Evolutionary conservation across 2,888 invertebrate species (phyloP).

Genomic region (Drosophila mayaguana): DNA sequence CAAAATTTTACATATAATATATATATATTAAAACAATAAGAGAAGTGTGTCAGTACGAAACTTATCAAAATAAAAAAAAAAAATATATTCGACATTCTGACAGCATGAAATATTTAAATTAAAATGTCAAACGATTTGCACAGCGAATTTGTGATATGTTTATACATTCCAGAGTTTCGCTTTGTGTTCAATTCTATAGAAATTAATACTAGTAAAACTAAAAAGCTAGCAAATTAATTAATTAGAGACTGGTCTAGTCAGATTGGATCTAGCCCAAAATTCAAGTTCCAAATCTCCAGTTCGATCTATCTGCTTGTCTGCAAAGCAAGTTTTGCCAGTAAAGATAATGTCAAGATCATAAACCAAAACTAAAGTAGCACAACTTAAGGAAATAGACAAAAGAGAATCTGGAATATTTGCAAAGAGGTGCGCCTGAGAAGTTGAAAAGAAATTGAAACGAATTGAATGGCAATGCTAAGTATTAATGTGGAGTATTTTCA

Average conservation of each 20-base stretch:
- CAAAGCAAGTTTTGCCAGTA: slow-evolving; percentile 66
- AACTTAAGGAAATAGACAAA: slow-evolving; percentile 1
- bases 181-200: not conserved
- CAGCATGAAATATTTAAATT: slow-evolving; percentile 45
- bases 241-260: slow-evolving; percentile 49
- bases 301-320: slow-evolving; percentile 3
- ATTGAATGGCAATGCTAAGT: not conserved
- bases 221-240: slow-evolving; percentile 45
- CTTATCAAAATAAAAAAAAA: slow-evolving; percentile 40
- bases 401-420: not conserved
- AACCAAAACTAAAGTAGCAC: slow-evolving; percentile 34
- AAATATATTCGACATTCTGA: slow-evolving; percentile 21
- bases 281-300: slow-evolving; percentile 35
- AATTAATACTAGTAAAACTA: not conserved
- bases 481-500: too few species aligned
- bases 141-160: slow-evolving; percentile 9
- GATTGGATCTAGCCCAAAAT: slow-evolving; percentile 10
- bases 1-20: slow-evolving; percentile 4
- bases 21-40: slow-evolving; percentile 2
- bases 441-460: not conserved
- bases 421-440: not conserved
- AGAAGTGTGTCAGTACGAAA: slow-evolving; percentile 14
- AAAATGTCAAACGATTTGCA: slow-evolving; percentile 44
- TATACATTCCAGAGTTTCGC: not conserved
- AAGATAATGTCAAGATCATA: slow-evolving; percentile 71